Evolutionary conservation across 2,888 invertebrate genomes (phyloP).

Genomic region (Oithona nana): DNA sequence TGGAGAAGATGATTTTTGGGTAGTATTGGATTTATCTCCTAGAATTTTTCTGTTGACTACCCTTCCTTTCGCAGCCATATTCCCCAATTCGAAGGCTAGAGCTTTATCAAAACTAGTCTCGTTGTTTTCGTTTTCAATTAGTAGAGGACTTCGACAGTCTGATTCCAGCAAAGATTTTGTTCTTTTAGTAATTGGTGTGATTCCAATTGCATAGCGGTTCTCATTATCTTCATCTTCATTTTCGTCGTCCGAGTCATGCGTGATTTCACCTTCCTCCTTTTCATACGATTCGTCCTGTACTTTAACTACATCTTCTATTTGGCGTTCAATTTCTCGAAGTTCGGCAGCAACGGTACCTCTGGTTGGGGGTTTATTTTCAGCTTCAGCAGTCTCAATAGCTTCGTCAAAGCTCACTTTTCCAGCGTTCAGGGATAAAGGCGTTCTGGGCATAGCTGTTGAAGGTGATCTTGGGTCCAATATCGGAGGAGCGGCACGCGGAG

Average conservation of each 20-base stretch:
- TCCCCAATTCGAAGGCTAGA: neutral
- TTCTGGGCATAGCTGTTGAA: neutral
- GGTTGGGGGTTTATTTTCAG: neutral
- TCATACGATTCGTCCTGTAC: neutral
- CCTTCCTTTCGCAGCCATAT: neutral
- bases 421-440: neutral
- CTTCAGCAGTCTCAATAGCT: neutral
- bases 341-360: neutral
- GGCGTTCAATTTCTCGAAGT: neutral
- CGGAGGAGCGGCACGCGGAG: neutral
- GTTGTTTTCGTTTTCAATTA: neutral
- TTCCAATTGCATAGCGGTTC: neutral
- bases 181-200: neutral
- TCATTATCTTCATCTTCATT: neutral
- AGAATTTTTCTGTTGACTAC: neutral
- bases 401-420: neutral
- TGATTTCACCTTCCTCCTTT: neutral
- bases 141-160: neutral
- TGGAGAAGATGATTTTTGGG: too few relatives aligned
- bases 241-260: neutral
- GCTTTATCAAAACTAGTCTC: neutral
- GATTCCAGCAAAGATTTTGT: neutral
- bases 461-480: neutral
- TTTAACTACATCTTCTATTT: neutral
- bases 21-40: neutral